phyloP scores from a whole-genome alignment of 37 sponge, comb jelly and placozoan genomes.

The Beroe forskalii region DNA sequence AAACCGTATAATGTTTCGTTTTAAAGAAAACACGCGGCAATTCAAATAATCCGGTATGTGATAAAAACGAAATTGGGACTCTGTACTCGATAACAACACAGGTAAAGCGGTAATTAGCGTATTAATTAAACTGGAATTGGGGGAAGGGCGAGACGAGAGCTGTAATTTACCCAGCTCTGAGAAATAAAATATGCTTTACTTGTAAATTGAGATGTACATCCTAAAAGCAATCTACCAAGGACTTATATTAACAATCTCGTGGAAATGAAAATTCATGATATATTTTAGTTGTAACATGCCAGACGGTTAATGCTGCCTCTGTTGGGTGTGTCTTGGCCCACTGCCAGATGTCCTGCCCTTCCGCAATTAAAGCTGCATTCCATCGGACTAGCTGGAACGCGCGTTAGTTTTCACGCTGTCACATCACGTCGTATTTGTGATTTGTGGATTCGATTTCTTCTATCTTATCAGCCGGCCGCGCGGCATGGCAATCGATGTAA shows the following conservation, averaged over 20 bases:
- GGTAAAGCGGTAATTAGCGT: no score
- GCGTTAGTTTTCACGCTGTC: neutral
- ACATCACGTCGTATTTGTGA: neutral
- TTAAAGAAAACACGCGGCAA: neutral
- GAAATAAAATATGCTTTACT: neutral
- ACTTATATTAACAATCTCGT: neutral
- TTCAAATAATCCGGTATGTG: no score
- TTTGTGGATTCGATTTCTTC: no score
- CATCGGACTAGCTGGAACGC: neutral
- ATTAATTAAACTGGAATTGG: no score
- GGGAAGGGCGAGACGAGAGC: no score
- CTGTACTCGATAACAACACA: no score
- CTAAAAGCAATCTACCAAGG: neutral
- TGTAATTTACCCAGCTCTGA: no score
- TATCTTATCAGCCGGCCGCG: no score
- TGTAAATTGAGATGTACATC: neutral
- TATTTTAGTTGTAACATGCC: neutral
- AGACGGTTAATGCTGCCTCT: constrained; percentile 17
- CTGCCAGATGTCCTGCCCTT: constrained; percentile 35
- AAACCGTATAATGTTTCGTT: neutral
- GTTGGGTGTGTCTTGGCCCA: constrained; percentile 26
- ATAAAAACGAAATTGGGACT: no score
- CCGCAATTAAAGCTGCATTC: neutral
- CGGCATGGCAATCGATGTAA: no score
- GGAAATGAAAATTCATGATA: neutral